Evolutionary conservation across 2,797 vertebrate species (phyloP).

Genomic region (Micrastur ruficollis): DNA sequence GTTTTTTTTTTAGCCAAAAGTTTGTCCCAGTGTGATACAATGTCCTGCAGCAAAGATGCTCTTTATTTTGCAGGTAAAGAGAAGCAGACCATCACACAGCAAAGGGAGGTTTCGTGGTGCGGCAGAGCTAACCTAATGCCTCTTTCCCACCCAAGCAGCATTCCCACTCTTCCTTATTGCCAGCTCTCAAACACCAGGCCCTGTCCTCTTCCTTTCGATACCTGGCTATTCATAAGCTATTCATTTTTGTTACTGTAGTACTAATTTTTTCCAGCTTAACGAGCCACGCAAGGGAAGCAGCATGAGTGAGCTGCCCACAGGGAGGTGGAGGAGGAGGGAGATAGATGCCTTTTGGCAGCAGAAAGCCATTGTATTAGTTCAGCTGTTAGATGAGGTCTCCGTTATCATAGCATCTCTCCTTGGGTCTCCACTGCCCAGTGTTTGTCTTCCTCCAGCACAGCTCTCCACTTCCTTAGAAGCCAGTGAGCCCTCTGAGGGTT

Average conservation of each 20-base stretch:
- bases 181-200: not conserved
- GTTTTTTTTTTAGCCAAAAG: not conserved
- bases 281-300: not conserved
- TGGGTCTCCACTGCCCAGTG: accelerated
- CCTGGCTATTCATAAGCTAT: not conserved
- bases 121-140: not conserved
- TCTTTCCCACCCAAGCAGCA: not conserved
- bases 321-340: not conserved
- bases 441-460: not conserved
- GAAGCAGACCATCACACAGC: not conserved
- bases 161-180: not conserved
- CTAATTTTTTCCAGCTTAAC: not conserved
- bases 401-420: not conserved
- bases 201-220: not conserved
- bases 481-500: not conserved
- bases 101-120: not conserved
- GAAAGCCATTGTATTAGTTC: not conserved
- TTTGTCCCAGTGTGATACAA: not conserved
- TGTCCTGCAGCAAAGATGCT: not conserved
- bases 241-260: not conserved
- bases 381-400: not conserved
- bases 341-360: not conserved
- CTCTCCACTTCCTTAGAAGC: not conserved
- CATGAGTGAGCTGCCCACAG: not conserved
- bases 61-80: not conserved